Base-by-base conservation (phyloP, 2,113 vertebrate genomes). In the Eonycteris spelaea region DNA sequence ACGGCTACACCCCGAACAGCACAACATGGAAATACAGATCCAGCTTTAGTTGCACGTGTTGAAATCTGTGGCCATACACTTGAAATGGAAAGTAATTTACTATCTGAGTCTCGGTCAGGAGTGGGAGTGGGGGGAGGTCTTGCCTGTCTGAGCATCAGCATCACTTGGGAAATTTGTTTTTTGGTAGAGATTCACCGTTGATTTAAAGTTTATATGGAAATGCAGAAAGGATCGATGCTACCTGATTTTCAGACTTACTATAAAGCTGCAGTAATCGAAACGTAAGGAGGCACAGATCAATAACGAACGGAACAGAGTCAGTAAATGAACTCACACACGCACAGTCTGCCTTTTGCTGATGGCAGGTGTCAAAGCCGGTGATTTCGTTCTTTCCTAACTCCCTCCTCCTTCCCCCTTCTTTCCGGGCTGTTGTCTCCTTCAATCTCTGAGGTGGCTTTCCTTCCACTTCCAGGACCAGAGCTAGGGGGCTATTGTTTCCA, bases 261-360 rank as follows among this genome's bases (percentile, higher is more conserved):
- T 40, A 9, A 73, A 82, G 67, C 74, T 12, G 8, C 26, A 11
- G 9, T 14, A 8, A 35, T 18, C n/a, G 14, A 30, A 80, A 26
- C 2, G 0, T 13, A 55, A 38, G 15, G 16, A 80, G 15, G 15
- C 38, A 11, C 16, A 12, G 3, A 6, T 24, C 9, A 9, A 24
- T 2, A 55, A 8, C 2, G 0, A 51, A 43, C 43, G 26, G 4
- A 40, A 11, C 2, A 0, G 43, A 19, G 59, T 28, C 68, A 0
- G 0, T 22, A 21, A 1, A 22, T 1, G 1, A 63, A 7, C 65
- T 35, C 1, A 0, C 45, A 1, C 30, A 26, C 2, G 7, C 16
- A 0, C 1, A 0, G 35, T 51, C 13, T 6, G 7, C 53, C 28
- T 30, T 15, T n/a, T 8, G 1, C 5, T 7, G 38, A 30, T 5